phyloP scores from a whole-genome alignment of 37 sponge, comb jelly and placozoan genomes.

The Diacarnus erythraeanus region DNA sequence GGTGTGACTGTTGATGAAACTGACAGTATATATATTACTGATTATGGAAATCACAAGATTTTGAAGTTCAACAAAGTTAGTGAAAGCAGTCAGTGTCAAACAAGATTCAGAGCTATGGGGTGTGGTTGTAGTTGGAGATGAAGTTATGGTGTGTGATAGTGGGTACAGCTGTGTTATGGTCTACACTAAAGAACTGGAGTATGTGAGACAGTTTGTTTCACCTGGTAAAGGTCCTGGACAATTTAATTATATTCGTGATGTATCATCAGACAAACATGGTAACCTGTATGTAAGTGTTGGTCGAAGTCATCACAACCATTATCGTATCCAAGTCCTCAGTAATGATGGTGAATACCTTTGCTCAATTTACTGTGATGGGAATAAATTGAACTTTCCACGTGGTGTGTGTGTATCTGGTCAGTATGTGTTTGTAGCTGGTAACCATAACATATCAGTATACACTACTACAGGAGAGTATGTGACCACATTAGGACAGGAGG shows the following conservation, averaged over 20 bases:
- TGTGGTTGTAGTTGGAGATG: neutral
- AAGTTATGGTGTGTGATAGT: neutral
- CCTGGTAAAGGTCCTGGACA: neutral
- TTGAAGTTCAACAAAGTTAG: neutral
- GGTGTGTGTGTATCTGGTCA: neutral
- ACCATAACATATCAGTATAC: neutral
- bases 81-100: neutral
- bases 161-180: neutral
- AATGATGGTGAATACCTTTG: neutral
- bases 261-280: neutral
- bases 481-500: neutral
- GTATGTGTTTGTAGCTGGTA: neutral
- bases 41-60: neutral
- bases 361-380: no score
- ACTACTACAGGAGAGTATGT: neutral
- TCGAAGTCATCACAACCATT: no score
- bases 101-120: no score
- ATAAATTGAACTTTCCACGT: no score
- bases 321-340: no score
- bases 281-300: neutral
- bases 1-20: neutral
- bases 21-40: neutral
- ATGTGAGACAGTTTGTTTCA: neutral
- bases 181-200: neutral
- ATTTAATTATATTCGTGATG: neutral